Base-by-base conservation (phyloP, 2,888 invertebrate species). In the Patella pellucida region DNA sequence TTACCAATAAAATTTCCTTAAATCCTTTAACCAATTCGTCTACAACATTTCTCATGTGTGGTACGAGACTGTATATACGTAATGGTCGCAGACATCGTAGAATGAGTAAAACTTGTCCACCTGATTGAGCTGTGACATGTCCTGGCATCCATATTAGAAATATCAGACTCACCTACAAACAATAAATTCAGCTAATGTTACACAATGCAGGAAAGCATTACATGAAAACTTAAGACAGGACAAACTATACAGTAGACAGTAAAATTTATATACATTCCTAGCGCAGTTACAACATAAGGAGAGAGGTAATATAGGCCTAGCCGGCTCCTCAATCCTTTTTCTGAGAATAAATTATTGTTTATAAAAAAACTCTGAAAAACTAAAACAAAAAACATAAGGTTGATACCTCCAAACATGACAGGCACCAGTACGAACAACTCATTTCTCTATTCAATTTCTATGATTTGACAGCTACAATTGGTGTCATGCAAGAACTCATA, bases 21-120 rank as follows among this genome's bases (percentile, higher is more conserved):
- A 99, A 99, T 51, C 99, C 99, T 83, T 98, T 93, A 88, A 98
- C 98, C 75, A 99, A 93, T 90, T 99, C 99, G 91, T 97, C 98
- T 74, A 99, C 99, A 27, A 99, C 99, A 92, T 98, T 97, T 82
- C 99, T 94, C 97, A 99, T 99, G 91, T 99, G 99, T 72, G 99
- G 99, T 52, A 99, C 98, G 74, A 99, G 93, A 51, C 98, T 98
- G 92, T 99, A 99, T 85, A 99, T 99, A 74, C 99, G 92, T 78
- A 99, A 92, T 3, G 99, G 99, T 14, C 99, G 94, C 82, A 99
- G 95, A 91, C 99, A 99, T 74, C 99, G 94, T 83, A 99, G 92
- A 81, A 99, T 97, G 96, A 99, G 97, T 73, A 99, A 92, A 78
- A 98, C 93, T 91, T 99, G 99, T 11, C 97, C 97, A 0, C 95